Conservation (phyloP, 1,140 invertebrate genomes). For the Bilobella aurantiaca region DNA sequence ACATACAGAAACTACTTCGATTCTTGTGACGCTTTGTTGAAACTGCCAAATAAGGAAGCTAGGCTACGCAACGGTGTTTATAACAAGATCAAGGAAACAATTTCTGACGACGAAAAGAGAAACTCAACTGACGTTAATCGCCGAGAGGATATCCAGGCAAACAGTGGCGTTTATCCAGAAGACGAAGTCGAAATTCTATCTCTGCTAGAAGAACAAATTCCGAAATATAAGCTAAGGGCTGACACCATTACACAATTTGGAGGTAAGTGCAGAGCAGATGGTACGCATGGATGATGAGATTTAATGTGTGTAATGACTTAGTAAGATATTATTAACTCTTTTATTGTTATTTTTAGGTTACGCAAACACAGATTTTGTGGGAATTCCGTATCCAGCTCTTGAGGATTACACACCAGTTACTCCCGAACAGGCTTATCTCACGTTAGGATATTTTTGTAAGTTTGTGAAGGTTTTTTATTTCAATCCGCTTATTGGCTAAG, state of each 20-base stretch:
- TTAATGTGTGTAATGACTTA: neutral
- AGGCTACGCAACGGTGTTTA: neutral
- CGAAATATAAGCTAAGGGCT: slow-evolving; percentile 81
- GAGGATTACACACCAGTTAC: slow-evolving; percentile 67
- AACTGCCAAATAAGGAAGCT: neutral
- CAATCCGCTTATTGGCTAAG: no score
- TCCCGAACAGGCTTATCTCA: slow-evolving; percentile 87
- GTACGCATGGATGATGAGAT: neutral
- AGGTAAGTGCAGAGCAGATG: slow-evolving; percentile 47
- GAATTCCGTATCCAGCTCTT: slow-evolving; percentile 77
- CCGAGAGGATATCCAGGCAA: slow-evolving; percentile 3
- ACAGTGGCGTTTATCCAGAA: slow-evolving; percentile 64
- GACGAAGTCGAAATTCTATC: slow-evolving; percentile 85
- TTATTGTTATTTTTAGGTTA: slow-evolving; percentile 56
- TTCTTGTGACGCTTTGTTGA: neutral
- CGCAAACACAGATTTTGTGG: slow-evolving; percentile 75
- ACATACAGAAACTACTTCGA: neutral
- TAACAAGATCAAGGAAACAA: slow-evolving; percentile 25
- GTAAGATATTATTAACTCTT: neutral
- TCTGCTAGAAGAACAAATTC: slow-evolving; percentile 87
- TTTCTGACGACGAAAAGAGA: slow-evolving; percentile 24
- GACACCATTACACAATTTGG: slow-evolving; percentile 88
- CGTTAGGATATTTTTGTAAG: slow-evolving; percentile 95
- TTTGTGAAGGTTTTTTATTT: no score
- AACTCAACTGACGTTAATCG: slow-evolving; percentile 22